Base-by-base conservation (phyloP, 2,113 vertebrate species). In the Vulpes lagopus region DNA sequence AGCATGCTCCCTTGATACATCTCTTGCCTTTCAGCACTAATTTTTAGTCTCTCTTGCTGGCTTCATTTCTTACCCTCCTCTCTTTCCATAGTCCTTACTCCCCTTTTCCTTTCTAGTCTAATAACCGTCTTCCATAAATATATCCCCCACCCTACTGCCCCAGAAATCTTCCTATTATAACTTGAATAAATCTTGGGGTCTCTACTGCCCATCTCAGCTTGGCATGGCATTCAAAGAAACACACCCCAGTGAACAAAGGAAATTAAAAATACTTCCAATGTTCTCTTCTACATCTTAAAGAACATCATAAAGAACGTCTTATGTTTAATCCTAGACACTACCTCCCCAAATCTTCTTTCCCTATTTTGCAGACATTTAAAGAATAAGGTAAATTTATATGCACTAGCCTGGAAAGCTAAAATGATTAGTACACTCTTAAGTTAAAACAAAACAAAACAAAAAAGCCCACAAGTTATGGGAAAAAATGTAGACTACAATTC, bases 171-270 rank as follows among this genome's bases (percentile, higher is more conserved):
- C 59, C 74, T 91, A 79, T 65, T 27, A 19, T 51, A 89, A 85
- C 14, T 5, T 49, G 17, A 87, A 30, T 69, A 67, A 91, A 60
- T 80, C 73, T 81, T 38, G 15, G 74, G 30, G 25, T 89, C 30
- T 67, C 35, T 22, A 55, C 2, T 59, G 20, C 19, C 59, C 12
- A 67, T 76, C 30, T 83, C 59, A 74, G 67, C 49, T 51, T 83
- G 49, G 22, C 57, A 27, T 93, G 65, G n/a, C 67, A 38, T 89
- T 96, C 59, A 93, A 76, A 93, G 73, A 73, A 25, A 87, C 51
- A 85, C 35, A 67, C 3, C 17, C 57, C 35, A 89, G 67, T 65
- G 51, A 76, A 51, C 53, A 92, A 88, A 82, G 59, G 43, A 69
- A 76, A 79, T 55, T 49, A 30, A 92, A 95, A 76, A 93, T 9